phyloP scores from a whole-genome alignment of 2,113 vertebrate species.

The Steatornis caripensis region DNA sequence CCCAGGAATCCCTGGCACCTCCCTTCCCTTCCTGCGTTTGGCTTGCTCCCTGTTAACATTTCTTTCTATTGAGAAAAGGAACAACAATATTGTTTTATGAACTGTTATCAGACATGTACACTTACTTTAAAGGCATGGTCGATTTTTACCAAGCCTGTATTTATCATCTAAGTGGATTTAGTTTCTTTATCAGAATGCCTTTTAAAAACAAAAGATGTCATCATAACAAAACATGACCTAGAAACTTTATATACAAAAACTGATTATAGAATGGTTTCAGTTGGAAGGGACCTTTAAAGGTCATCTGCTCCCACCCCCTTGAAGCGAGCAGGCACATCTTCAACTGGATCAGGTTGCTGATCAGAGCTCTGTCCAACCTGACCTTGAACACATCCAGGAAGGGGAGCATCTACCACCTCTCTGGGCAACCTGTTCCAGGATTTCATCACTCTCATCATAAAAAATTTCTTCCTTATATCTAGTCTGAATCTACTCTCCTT shows the following conservation, averaged over 20 bases:
- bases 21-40: constrained; percentile 26
- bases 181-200: not conserved
- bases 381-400: not conserved
- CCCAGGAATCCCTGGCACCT: not conserved
- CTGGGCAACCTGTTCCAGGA: not conserved
- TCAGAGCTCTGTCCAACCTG: not conserved
- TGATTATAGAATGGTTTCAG: not conserved
- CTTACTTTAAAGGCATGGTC: not conserved
- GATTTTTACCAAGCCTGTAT: not conserved
- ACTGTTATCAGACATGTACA: constrained; percentile 8
- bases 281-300: not conserved
- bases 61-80: constrained; percentile 30
- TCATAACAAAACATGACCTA: not conserved
- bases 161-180: not conserved
- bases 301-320: not conserved
- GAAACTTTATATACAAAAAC: not conserved
- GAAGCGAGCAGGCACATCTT: not conserved
- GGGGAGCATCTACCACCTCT: not conserved
- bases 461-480: not conserved
- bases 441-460: not conserved
- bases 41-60: not conserved
- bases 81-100: constrained; percentile 43
- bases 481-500: not conserved
- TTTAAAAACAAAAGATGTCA: not conserved
- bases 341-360: not conserved